Conservation (phyloP, 2,888 invertebrate species). For the Dolichopus griseipennis region DNA sequence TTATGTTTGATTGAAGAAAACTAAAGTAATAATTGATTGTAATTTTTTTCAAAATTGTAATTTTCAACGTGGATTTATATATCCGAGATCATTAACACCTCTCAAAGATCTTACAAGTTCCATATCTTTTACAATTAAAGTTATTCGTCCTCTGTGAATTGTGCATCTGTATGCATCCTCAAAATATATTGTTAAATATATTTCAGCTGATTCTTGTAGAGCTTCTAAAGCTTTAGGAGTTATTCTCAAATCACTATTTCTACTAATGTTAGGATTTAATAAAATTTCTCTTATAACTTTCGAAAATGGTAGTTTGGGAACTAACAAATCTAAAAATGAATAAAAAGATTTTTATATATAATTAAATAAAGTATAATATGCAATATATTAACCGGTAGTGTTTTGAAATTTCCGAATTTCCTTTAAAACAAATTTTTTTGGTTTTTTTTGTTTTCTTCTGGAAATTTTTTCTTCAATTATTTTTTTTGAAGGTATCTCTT, state of each 20-base stretch:
- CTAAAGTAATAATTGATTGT: too few species aligned
- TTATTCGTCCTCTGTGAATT: too few species aligned
- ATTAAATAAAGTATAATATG: not conserved
- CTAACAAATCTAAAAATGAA: not conserved
- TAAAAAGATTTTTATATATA: not conserved
- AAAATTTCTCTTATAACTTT: not conserved
- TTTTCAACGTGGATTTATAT: not conserved
- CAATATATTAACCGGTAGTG: not conserved
- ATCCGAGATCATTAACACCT: slow-evolving; percentile 25
- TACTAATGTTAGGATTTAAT: not conserved
- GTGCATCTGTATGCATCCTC: slow-evolving; percentile 23
- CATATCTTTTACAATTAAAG: slow-evolving; percentile 40
- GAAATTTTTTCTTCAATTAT: not conserved
- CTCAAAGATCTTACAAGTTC: slow-evolving; percentile 41
- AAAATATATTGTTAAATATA: slow-evolving; percentile 45
- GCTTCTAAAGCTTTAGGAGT: slow-evolving; percentile 42
- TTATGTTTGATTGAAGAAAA: too few species aligned
- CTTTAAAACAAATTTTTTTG: not conserved
- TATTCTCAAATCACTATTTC: slow-evolving; percentile 26
- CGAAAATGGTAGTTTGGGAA: not conserved
- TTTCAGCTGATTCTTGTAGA: slow-evolving; percentile 46
- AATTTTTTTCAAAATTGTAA: too few species aligned
- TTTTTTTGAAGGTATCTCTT: not conserved
- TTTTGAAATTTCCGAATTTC: not conserved
- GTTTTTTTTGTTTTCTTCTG: not conserved